Conservation (phyloP, 2,888 invertebrate genomes). For the Acrobasis suavella region DNA sequence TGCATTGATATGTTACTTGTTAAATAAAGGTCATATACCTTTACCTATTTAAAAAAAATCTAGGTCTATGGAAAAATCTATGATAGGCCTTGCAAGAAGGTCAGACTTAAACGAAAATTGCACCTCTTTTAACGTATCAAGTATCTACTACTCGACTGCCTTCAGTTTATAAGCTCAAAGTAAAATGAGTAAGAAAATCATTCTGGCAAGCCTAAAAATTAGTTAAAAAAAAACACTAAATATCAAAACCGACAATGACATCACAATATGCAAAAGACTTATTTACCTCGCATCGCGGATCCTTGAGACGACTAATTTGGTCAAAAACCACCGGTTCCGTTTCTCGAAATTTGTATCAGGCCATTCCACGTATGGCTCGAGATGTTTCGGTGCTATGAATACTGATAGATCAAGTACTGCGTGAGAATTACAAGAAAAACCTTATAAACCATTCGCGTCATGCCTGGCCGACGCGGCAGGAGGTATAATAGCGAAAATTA, state of each 20-base stretch:
- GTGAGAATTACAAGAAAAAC: conserved; percentile 63
- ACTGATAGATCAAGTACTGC: conserved; percentile 54
- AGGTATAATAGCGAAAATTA: conserved; percentile 50
- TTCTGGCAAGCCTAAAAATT: no score
- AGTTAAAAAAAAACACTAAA: neutral
- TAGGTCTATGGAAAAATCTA: no score
- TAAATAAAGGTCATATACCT: no score
- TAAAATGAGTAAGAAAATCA: neutral
- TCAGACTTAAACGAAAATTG: no score
- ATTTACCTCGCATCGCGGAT: conserved; percentile 44
- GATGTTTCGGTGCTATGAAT: conserved; percentile 56
- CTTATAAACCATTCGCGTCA: conserved; percentile 44
- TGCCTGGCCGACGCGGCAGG: conserved; percentile 35
- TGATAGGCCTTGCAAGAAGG: no score
- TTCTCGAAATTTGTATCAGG: conserved; percentile 61
- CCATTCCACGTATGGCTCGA: conserved; percentile 56
- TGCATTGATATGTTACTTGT: no score
- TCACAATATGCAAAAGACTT: conserved; percentile 14
- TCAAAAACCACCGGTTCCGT: conserved; percentile 53
- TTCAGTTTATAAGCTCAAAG: no score
- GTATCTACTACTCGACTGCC: no score
- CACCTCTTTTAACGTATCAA: no score
- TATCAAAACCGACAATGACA: conserved; percentile 12
- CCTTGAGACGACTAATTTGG: conserved; percentile 69
- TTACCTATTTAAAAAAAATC: no score